Conservation (phyloP, 2,797 vertebrate genomes). For the Cetoscarus ocellatus region DNA sequence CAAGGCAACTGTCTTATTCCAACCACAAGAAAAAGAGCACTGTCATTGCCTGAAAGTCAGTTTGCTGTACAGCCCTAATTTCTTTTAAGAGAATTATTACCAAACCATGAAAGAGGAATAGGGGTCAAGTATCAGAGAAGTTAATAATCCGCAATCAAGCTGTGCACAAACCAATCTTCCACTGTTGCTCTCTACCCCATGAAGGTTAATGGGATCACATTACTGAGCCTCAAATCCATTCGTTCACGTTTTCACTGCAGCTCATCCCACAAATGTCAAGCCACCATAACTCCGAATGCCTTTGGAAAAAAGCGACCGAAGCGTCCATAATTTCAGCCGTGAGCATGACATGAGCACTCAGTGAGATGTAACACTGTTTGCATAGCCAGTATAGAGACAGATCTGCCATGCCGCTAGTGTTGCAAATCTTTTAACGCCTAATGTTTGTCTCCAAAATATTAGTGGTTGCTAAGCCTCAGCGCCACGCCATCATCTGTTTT, state of each 20-base stretch:
- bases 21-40: no score
- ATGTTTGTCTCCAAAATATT: constrained; percentile 63
- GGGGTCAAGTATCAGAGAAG: no score
- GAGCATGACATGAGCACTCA: constrained; percentile 16
- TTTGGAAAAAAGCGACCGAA: constrained; percentile 12
- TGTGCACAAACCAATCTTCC: no score
- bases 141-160: not conserved
- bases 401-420: constrained; percentile 21
- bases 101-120: no score
- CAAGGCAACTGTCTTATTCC: no score
- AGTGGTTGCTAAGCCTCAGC: constrained; percentile 50
- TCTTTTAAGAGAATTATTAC: no score
- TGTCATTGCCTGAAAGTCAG: not conserved
- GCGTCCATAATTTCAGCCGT: constrained; percentile 5
- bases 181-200: not conserved
- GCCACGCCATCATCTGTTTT: constrained; percentile 30
- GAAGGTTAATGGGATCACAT: constrained; percentile 25
- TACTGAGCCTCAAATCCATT: not conserved
- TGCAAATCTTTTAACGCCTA: constrained; percentile 16
- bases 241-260: not conserved
- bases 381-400: constrained; percentile 33
- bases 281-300: not conserved
- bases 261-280: constrained; percentile 1
- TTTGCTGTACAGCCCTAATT: no score
- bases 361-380: constrained; percentile 51